Percentiles rank a stretch among this genome's conserved stretches.
These are phyloP conservation scores for Hoplodrina blanda DNA, from an alignment of 2,888 invertebrate genomes.

Conservation along the genomic window DNA sequence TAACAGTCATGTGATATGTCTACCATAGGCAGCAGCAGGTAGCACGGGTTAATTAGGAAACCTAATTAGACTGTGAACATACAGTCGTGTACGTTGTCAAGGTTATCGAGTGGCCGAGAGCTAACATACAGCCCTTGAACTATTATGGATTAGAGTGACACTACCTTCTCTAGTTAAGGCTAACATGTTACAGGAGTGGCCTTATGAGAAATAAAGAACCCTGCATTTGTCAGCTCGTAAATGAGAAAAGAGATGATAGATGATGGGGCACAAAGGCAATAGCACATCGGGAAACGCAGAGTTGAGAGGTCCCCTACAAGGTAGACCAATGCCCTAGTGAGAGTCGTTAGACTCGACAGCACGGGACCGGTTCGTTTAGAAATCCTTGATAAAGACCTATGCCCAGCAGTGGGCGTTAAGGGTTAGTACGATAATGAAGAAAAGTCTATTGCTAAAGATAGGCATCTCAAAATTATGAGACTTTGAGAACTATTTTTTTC, in stretches of 20 bases:
- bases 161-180: conserved; percentile 24
- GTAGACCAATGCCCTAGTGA: too few relatives aligned
- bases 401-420: too few relatives aligned
- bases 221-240: neutral
- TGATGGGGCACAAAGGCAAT: too few relatives aligned
- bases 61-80: conserved; percentile 28
- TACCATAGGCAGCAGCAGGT: neutral
- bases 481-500: too few relatives aligned
- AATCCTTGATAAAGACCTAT: too few relatives aligned
- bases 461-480: too few relatives aligned
- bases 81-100: conserved; percentile 21
- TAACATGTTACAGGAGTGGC: conserved; percentile 43
- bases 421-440: too few relatives aligned
- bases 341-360: too few relatives aligned
- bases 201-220: neutral
- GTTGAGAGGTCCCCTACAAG: too few relatives aligned
- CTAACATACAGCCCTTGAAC: conserved; percentile 43
- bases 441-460: neutral
- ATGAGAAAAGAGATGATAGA: neutral
- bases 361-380: too few relatives aligned
- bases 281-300: too few relatives aligned
- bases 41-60: conserved; percentile 12
- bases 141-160: conserved; percentile 10
- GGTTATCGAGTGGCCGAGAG: conserved; percentile 21
- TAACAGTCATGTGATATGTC: too few relatives aligned